Base-by-base conservation (phyloP, 2,113 vertebrate species). In the Eublepharis macularius region DNA sequence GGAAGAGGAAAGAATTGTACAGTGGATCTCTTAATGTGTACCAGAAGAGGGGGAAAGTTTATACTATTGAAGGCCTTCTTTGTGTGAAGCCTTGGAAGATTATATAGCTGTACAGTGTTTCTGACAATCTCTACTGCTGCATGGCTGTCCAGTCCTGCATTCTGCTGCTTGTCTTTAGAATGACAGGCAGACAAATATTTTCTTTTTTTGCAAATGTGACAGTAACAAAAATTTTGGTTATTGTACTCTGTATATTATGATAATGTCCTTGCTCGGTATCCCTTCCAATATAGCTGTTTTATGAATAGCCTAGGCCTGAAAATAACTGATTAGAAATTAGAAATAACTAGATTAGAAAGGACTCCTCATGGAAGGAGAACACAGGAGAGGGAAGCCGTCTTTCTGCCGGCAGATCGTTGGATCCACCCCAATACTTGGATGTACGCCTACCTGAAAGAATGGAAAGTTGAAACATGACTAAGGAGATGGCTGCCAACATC, bases 141-240 rank as follows among this genome's bases (percentile, higher is more conserved):
- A 88, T 92, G 90, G 93, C 86, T 93, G 83, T 86, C 91, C 91
- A 94, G 92, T 90, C 91, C 89, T 70, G 32, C 91, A 91, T 93
- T 93, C 90, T 91, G 91, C n/a, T n/a, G n/a, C 91, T 87, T 77
- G 65, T 90, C 90, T 86, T 90, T 88, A 29, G 84, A 87, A 26
- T 89, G 86, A 70, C 39, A 0, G 83, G 76, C 92, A 89, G 87
- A 84, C 88, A 79, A 65, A 89, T 94, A 79, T 86, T 72, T 89
- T 89, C 84, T 91, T 87, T 82, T 72, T 76, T 84, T 47, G 81
- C 84, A 85, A 89, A 0, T 82, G 81, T 88, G 24, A 2, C 29
- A 47, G 51, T 54, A 60, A 66, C 11, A 74, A 0, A 32, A 12
- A 21, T 70, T 63, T 88, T 88, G 63, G 86, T 57, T 74, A 89